Conservation (phyloP, 2,888 invertebrate species). For the Dioctria linearis region DNA sequence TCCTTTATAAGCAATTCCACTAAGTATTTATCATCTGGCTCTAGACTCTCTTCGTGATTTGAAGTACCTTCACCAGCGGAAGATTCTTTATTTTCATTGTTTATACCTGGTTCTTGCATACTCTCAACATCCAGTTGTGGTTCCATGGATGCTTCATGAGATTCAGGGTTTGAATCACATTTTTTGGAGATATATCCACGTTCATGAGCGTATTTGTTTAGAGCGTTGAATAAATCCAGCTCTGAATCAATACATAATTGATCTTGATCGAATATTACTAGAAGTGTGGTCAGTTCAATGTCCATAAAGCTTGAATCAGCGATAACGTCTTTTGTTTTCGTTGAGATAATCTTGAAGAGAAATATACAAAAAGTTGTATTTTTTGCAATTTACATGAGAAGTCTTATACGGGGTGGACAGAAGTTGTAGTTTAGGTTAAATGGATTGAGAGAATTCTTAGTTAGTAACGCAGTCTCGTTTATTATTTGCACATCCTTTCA, state of each 20-base stretch:
- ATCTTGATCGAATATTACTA: constrained; percentile 83
- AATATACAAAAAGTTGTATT: not conserved
- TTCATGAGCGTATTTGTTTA: constrained; percentile 78
- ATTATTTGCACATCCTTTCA: no score
- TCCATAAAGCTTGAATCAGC: constrained; percentile 84
- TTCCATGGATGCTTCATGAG: constrained; percentile 57
- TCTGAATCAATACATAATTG: constrained; percentile 83
- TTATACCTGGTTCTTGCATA: constrained; percentile 59
- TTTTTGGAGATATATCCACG: constrained; percentile 69
- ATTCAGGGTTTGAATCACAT: constrained; percentile 50
- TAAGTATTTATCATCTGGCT: constrained; percentile 65
- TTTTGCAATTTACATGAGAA: not conserved
- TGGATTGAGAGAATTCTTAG: not conserved
- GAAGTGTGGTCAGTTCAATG: constrained; percentile 81
- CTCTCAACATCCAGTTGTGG: constrained; percentile 61
- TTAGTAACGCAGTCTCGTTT: no score
- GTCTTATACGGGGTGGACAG: not conserved
- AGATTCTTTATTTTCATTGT: constrained; percentile 62
- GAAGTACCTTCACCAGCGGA: constrained; percentile 57
- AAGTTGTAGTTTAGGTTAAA: no score
- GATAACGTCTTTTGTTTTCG: constrained; percentile 83
- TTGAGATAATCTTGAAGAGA: constrained; percentile 79
- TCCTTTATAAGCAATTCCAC: constrained; percentile 73
- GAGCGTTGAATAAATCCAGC: constrained; percentile 82
- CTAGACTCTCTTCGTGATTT: constrained; percentile 49